Conservation (phyloP, 2,797 vertebrate genomes). For the Microctenopoma stevenorrisi region DNA sequence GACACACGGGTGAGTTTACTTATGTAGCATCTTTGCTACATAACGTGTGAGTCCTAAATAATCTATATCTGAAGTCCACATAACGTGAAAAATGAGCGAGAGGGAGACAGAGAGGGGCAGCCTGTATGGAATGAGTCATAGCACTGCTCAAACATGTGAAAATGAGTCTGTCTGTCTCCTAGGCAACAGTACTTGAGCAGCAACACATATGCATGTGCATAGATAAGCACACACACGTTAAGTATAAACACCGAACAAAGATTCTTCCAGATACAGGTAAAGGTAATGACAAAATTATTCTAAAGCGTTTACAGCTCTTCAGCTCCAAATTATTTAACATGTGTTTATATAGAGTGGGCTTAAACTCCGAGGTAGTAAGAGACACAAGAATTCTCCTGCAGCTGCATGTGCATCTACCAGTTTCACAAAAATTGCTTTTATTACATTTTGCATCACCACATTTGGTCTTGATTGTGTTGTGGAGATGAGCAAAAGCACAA, state of each 20-base stretch:
- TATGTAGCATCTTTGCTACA: background rate
- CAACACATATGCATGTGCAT: conserved; percentile 13
- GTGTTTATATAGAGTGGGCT: background rate
- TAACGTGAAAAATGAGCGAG: conserved; percentile 34
- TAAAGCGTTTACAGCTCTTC: background rate
- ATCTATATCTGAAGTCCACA: conserved; percentile 41
- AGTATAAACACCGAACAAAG: background rate
- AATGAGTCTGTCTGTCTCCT: conserved; percentile 69
- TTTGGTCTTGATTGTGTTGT: background rate
- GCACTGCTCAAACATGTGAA: conserved; percentile 66
- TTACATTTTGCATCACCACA: background rate
- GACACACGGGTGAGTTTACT: background rate
- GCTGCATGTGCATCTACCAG: background rate
- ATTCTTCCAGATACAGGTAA: background rate
- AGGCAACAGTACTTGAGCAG: conserved; percentile 67
- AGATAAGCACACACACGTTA: background rate
- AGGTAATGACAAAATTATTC: background rate
- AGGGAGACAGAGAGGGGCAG: conserved; percentile 9
- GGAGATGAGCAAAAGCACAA: background rate
- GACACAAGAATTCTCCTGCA: background rate
- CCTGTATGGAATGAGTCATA: conserved; percentile 67
- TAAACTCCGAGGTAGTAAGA: background rate
- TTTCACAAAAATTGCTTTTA: no score
- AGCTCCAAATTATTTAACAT: background rate
- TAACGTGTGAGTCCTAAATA: conserved; percentile 38